Percentiles rank a stretch among this genome's conserved stretches.
Evolutionary conservation across 2,888 invertebrate species (phyloP).

Genomic region (Athripsodes cinereus): DNA sequence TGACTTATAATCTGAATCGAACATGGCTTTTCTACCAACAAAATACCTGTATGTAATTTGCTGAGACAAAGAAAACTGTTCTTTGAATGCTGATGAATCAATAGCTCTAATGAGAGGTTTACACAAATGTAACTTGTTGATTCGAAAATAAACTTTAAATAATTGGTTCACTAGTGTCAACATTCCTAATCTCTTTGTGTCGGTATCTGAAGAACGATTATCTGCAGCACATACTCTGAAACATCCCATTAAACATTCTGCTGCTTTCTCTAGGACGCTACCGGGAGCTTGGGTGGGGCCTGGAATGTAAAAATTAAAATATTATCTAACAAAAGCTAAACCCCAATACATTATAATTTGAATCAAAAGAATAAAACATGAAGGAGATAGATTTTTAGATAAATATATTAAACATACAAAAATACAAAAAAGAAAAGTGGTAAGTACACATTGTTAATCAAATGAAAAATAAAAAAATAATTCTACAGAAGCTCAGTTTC

Average conservation of each 20-base stretch:
- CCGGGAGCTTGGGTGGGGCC: slow-evolving; percentile 46
- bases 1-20: slow-evolving; percentile 91
- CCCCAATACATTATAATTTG: background rate
- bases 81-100: slow-evolving; percentile 85
- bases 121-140: slow-evolving; percentile 81
- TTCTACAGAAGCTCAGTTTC: no score
- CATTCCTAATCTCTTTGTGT: slow-evolving; percentile 96
- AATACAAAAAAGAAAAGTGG: no score
- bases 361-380: slow-evolving; percentile 2
- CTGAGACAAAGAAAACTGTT: slow-evolving; percentile 85
- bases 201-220: slow-evolving; percentile 81
- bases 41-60: slow-evolving; percentile 96
- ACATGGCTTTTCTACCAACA: slow-evolving; percentile 96
- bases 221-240: slow-evolving; percentile 95
- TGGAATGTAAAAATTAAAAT: slow-evolving; percentile 5
- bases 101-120: slow-evolving; percentile 96
- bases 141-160: slow-evolving; percentile 89
- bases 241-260: slow-evolving; percentile 87
- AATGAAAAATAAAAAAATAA: no score
- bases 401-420: no score
- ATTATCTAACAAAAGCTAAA: background rate
- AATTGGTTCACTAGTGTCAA: slow-evolving; percentile 93
- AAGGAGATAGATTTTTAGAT: no score
- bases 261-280: slow-evolving; percentile 85
- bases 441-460: no score